Evolutionary conservation across 2,113 vertebrate genomes (phyloP).

Genomic region (Alaudala cheleensis): DNA sequence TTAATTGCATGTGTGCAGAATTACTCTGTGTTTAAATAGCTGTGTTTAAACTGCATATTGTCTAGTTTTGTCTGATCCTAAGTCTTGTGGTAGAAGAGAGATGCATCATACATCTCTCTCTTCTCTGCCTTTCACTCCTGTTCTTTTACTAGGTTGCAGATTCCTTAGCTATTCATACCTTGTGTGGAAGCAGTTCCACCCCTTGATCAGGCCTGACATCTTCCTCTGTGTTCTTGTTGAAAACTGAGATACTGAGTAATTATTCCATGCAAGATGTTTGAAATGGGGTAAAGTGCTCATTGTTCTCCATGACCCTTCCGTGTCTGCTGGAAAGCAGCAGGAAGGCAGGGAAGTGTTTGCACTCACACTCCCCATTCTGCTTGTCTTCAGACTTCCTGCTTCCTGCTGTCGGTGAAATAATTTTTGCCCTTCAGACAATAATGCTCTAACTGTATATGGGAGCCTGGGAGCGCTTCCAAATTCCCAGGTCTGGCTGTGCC

Average conservation of each 20-base stretch:
- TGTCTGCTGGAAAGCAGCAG: conserved; percentile 23
- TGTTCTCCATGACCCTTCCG: neutral
- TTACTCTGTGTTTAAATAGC: too few species aligned
- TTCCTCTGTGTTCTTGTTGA: neutral
- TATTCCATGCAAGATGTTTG: neutral
- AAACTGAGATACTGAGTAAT: neutral
- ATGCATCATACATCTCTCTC: rapidly evolving
- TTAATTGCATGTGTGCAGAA: neutral
- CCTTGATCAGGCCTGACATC: neutral
- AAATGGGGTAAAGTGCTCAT: neutral
- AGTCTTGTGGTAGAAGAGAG: neutral
- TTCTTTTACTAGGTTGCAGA: neutral
- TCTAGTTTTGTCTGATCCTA: neutral
- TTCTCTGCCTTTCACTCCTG: neutral
- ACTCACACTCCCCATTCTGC: neutral
- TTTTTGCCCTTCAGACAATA: conserved; percentile 44
- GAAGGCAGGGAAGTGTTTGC: conserved; percentile 34
- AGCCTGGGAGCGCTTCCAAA: conserved; percentile 38
- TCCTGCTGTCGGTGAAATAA: conserved; percentile 23
- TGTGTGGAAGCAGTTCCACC: neutral
- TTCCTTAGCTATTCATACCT: neutral
- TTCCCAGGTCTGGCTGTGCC: conserved; percentile 14
- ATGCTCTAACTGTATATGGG: neutral
- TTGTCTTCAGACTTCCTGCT: conserved; percentile 47
- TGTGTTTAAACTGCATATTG: neutral